A percentile compares a stretch with the other conserved stretches of the same genome.
Evolutionary conservation across 2,888 invertebrate genomes (phyloP).

Genomic region (Amiota communis): DNA sequence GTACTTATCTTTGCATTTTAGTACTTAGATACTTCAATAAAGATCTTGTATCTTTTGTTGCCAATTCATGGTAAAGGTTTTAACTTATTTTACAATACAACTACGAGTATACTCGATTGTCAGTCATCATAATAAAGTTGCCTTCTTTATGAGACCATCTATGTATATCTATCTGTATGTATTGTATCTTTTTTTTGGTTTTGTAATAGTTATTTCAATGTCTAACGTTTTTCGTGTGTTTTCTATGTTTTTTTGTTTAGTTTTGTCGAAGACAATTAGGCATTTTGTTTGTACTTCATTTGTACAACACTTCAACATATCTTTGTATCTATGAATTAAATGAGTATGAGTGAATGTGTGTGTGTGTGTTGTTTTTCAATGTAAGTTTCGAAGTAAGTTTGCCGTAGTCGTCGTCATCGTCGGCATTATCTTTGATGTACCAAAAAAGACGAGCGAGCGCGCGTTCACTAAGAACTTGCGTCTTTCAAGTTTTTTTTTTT

Average conservation of each 20-base stretch:
- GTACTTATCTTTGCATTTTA: slow-evolving; percentile 24
- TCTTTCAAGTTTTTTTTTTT: slow-evolving; percentile 48
- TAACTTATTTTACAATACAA: not conserved
- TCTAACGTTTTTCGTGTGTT: slow-evolving; percentile 16
- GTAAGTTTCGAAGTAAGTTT: not conserved
- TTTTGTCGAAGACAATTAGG: slow-evolving; percentile 63
- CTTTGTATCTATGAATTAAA: slow-evolving; percentile 1
- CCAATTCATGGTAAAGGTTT: slow-evolving; percentile 9
- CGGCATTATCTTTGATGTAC: slow-evolving; percentile 61
- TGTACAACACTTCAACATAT: not conserved
- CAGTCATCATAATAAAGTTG: slow-evolving; percentile 25
- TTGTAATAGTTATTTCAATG: slow-evolving; percentile 31
- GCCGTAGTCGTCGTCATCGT: slow-evolving; percentile 20
- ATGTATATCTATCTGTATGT: slow-evolving; percentile 16
- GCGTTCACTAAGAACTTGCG: slow-evolving; percentile 59
- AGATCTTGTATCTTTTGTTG: slow-evolving; percentile 54
- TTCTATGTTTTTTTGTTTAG: slow-evolving; percentile 32
- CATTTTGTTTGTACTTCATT: slow-evolving; percentile 50
- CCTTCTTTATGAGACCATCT: slow-evolving; percentile 21
- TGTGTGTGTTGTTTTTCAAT: not conserved
- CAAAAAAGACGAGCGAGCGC: slow-evolving; percentile 52
- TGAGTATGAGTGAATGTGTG: not conserved
- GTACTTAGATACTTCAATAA: slow-evolving; percentile 53
- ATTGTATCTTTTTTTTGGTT: not conserved
- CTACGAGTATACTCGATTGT: not conserved